Base-by-base conservation (phyloP, 2,797 vertebrate species). In the Silurus aristotelis region DNA sequence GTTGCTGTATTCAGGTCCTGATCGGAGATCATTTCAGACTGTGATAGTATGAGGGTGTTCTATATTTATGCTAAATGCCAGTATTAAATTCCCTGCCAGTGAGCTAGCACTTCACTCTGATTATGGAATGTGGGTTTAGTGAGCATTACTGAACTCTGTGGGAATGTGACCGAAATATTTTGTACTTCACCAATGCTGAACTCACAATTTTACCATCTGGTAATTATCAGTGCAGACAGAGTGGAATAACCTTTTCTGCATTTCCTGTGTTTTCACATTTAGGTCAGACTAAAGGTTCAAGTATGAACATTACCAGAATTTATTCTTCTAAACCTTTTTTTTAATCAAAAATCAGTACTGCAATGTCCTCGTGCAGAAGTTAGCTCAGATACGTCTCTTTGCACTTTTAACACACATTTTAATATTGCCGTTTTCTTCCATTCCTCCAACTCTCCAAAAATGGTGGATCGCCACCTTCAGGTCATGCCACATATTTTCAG, bases 191-290 rank as follows among this genome's bases (percentile, higher is more conserved):
- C 55, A 64, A 52, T 55, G 67, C 67, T 31, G 77, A 64, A 73
- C 77, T 81, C 68, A 52, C 70, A 58, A 55, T 58, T 56, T 52
- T 83, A 31, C 68, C 31, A 81, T 75, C 84, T 52, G 25, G 43
- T 80, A 80, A 63, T 85, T 63, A 85, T 80, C 67, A 66, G 58
- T 63, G 66, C 52, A 63, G 22, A 71, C 52, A 63, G 55, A 22
- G 61, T 10, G 64, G 43, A 85, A 80, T 81, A 48, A 72, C 43
- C 55, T 80, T 72, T 46, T 6, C 75, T 25, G 25, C 7, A 14
- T 58, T n/a, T 63, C 25, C 19, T 27, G 58, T 72, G 58, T 56
- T 68, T 68, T 58, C 4, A 60, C 64, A 58, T 17, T 68, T 60
- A 10, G 20, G 61, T 10, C 60, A 56, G 43, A 78, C 22, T 70